Evolutionary conservation across 2,797 vertebrate species (phyloP).

Genomic region (Podarcis siculus): DNA sequence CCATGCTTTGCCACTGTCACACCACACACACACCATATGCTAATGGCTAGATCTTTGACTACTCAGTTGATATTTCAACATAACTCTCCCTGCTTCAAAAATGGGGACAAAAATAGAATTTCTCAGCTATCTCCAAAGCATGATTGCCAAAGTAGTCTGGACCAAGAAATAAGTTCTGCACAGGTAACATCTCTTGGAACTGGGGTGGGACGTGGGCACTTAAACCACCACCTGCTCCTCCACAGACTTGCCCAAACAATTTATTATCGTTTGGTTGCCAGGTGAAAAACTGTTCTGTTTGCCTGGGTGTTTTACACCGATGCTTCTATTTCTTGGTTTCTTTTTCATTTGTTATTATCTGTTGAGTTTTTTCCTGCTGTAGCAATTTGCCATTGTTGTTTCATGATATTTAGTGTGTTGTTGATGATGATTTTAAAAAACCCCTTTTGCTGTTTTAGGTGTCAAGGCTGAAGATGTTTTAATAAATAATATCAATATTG

Average conservation of each 20-base stretch:
- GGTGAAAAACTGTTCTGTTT: background rate
- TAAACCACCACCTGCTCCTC: background rate
- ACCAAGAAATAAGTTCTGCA: background rate
- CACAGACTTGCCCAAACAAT: background rate
- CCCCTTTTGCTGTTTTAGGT: background rate
- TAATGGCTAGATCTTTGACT: background rate
- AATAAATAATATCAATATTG: background rate
- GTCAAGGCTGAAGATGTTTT: background rate
- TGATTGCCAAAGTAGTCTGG: background rate
- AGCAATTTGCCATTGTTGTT: background rate
- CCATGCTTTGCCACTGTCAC: too few species aligned
- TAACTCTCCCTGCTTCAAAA: background rate
- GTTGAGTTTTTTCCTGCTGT: background rate
- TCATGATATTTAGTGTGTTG: background rate
- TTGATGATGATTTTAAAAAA: background rate
- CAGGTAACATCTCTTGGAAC: background rate
- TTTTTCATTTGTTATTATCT: background rate
- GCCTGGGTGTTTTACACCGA: background rate
- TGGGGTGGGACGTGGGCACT: too few species aligned
- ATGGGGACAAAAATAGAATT: background rate
- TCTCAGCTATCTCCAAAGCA: background rate
- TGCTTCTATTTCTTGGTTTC: background rate
- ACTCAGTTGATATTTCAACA: background rate
- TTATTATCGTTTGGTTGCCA: background rate
- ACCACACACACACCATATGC: background rate